Percentiles rank a stretch among this genome's conserved stretches.
Evolutionary conservation across 2,888 invertebrate genomes (phyloP).

Genomic region (Allacma fusca): DNA sequence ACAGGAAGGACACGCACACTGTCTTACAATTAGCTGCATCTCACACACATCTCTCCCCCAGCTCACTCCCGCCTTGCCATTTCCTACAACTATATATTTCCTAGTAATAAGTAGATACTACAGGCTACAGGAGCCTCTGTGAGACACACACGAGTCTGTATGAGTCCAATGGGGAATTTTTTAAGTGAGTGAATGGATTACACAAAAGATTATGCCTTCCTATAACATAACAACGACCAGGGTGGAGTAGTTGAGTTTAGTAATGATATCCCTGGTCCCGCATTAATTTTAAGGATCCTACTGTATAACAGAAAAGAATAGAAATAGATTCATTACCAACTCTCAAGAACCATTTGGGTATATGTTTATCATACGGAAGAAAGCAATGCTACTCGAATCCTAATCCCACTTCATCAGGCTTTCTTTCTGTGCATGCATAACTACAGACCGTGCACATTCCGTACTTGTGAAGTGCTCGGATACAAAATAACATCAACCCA

Average conservation of each 20-base stretch:
- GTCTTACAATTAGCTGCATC: conserved; percentile 14
- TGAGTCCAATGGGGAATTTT: too few species aligned
- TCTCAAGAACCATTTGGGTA: background rate
- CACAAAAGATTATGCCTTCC: background rate
- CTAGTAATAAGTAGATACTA: too few species aligned
- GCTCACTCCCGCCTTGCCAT: too few species aligned
- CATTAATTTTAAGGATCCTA: conserved; percentile 25
- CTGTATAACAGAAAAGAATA: background rate
- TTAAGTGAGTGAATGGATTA: too few species aligned
- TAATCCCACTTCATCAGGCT: background rate
- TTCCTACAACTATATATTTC: too few species aligned
- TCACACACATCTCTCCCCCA: background rate
- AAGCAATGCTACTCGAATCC: background rate
- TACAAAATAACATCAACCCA: too few species aligned
- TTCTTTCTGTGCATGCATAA: too few species aligned
- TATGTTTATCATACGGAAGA: background rate
- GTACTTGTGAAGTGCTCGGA: too few species aligned
- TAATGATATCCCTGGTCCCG: conserved; percentile 25
- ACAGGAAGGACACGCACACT: too few species aligned
- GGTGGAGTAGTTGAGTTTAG: background rate
- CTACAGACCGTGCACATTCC: too few species aligned
- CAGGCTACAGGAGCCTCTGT: too few species aligned
- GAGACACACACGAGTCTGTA: too few species aligned
- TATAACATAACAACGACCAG: background rate
- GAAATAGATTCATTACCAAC: background rate